Evolutionary conservation across 1,140 invertebrate genomes (phyloP), one percentile per base, ranked within the genome.

Genomic region (Papilio helenus): DNA sequence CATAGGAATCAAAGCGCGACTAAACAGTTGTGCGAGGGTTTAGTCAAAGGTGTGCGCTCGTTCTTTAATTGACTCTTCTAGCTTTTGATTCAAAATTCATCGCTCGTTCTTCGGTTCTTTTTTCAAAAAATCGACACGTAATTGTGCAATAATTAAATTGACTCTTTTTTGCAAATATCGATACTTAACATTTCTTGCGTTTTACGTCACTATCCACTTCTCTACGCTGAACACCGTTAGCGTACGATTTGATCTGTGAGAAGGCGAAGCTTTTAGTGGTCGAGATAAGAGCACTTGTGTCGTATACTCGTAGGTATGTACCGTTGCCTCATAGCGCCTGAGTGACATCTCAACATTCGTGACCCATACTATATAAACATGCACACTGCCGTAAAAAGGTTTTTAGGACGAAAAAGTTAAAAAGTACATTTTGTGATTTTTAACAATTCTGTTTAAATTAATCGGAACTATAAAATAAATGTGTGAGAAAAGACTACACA

Each of bases 181-280:
- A 23, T 58, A 26, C 1, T 8, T 23, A 8, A 39, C 4, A 7
- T 12, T 20, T 61, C 58, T 61, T 14, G 3, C 9, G 18, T 61
- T 12, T n/a, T 26, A 72, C 71, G 10, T 72, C 42, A 72, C 39
- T 72, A 44, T 18, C 0, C 72, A 73, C 8, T 10, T 44, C 3
- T 23, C 20, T 18, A 46, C 44, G 46, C 16, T 8, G 72, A 73
- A 49, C 44, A 73, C 44, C 44, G 72, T 73, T 73, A 73, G 44
- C 72, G 10, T 42, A 42, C 72, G 44, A 73, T 46, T 26, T 73
- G 72, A 73, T 73, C 72, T 44, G 10, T 46, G 72, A 5, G 44
- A 65, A 26, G 72, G 72, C 72, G 14, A 29, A 73, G 42, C 72
- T 73, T 46, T 44, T 44, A 73, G 26, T 65, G 61, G 23, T 16